phyloP scores from a whole-genome alignment of 1,140 invertebrate genomes.

The Holotrichia oblita region DNA sequence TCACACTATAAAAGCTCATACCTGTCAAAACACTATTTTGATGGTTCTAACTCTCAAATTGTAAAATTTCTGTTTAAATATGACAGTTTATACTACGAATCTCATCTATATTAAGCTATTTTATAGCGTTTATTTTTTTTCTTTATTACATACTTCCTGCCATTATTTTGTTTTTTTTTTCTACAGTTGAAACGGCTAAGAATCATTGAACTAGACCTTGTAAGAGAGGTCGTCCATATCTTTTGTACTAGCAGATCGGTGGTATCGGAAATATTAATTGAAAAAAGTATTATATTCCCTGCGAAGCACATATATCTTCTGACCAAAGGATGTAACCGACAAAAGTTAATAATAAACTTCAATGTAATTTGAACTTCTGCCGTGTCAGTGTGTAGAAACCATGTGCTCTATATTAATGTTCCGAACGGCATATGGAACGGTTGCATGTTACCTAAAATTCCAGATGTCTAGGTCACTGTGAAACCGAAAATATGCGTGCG shows the following conservation, averaged over 20 bases:
- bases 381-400: conserved; percentile 15
- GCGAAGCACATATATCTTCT: neutral
- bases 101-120: too few relatives aligned
- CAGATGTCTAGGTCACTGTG: conserved; percentile 32
- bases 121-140: too few relatives aligned
- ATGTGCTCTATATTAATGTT: conserved; percentile 22
- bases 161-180: too few relatives aligned
- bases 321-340: neutral
- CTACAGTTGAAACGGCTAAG: too few relatives aligned
- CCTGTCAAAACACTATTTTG: too few relatives aligned
- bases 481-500: conserved; percentile 23
- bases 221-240: neutral
- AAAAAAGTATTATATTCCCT: neutral
- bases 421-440: neutral
- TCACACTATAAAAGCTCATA: too few relatives aligned
- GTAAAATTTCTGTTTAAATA: too few relatives aligned
- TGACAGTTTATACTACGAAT: too few relatives aligned
- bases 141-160: too few relatives aligned
- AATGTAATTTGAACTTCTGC: neutral
- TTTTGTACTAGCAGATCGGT: neutral
- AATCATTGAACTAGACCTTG: conserved; percentile 1
- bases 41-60: too few relatives aligned
- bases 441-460: conserved; percentile 26
- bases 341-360: conserved; percentile 22
- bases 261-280: neutral